These are phyloP conservation scores for Etia nguti DNA, from an alignment of 2,113 vertebrate species.

Conservation along the genomic window DNA sequence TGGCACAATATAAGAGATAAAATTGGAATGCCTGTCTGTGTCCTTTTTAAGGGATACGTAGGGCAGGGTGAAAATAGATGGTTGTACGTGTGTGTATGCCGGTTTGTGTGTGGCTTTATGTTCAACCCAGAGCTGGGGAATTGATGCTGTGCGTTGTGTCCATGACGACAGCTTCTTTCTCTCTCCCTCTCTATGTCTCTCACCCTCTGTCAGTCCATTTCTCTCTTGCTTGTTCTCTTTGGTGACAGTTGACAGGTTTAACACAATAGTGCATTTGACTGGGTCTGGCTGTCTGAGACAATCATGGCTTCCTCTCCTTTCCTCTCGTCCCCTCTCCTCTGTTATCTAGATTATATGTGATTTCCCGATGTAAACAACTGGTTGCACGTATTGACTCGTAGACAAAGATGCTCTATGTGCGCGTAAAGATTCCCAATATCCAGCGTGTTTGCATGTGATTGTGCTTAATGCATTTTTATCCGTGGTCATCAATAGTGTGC, in stretches of 20 bases:
- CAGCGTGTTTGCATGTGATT: background rate
- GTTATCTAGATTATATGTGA: background rate
- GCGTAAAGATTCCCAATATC: background rate
- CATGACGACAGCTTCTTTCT: constrained; percentile 48
- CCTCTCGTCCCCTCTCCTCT: background rate
- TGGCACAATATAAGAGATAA: background rate
- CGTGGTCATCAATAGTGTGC: background rate
- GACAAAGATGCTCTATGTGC: background rate
- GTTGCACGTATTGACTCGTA: background rate
- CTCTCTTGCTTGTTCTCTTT: constrained; percentile 13
- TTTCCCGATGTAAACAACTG: background rate
- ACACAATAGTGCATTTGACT: constrained; percentile 47
- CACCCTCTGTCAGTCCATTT: background rate
- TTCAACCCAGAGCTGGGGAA: constrained; percentile 8
- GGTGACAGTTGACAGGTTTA: constrained; percentile 56
- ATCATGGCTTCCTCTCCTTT: constrained; percentile 12
- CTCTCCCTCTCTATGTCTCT: background rate
- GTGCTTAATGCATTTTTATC: background rate
- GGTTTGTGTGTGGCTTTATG: background rate
- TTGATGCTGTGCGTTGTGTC: constrained; percentile 48
- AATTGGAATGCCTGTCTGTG: background rate
- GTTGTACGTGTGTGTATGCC: background rate
- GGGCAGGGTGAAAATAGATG: background rate
- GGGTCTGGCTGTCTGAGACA: constrained; percentile 16
- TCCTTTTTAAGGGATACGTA: background rate